phyloP scores from a whole-genome alignment of 1,140 invertebrate species.

The Diprion similis region DNA sequence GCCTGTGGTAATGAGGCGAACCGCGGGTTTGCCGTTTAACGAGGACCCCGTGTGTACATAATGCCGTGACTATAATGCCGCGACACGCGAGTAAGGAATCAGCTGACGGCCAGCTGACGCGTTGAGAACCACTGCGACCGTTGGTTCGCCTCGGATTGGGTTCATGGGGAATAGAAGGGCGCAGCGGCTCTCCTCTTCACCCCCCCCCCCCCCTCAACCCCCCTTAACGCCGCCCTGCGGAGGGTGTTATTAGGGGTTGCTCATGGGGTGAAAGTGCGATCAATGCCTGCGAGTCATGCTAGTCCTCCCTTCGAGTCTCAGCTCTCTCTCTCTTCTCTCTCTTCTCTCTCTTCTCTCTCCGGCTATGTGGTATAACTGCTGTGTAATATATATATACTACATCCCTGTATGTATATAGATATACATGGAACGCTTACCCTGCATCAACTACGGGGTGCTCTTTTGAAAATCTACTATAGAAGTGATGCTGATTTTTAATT shows the following conservation, averaged over 20 bases:
- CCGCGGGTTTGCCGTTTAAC: not conserved
- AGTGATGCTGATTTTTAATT: too few species aligned
- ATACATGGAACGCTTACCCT: too few species aligned
- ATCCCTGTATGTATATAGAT: too few species aligned
- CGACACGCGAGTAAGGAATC: not conserved
- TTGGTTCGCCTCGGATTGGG: slow-evolving; percentile 50
- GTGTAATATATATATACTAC: too few species aligned
- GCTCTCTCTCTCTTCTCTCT: not conserved
- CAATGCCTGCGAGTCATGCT: slow-evolving; percentile 58
- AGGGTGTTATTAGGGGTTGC: slow-evolving; percentile 59
- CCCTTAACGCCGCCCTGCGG: slow-evolving; percentile 19
- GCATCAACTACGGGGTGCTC: too few species aligned
- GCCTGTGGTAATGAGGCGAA: not conserved
- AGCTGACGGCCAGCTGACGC: slow-evolving; percentile 3
- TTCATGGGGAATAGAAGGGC: slow-evolving; percentile 53
- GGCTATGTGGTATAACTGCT: too few species aligned
- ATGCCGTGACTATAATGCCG: not conserved
- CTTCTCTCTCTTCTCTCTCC: not conserved
- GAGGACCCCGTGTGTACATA: not conserved
- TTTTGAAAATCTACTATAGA: too few species aligned
- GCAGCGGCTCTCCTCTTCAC: slow-evolving; percentile 30
- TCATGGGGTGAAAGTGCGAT: slow-evolving; percentile 59
- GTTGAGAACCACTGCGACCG: slow-evolving; percentile 51
- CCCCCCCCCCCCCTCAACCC: not conserved
- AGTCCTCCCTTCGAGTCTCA: slow-evolving; percentile 29